Conservation (phyloP, 2,113 vertebrate genomes). For the Accipiter cooperii region DNA sequence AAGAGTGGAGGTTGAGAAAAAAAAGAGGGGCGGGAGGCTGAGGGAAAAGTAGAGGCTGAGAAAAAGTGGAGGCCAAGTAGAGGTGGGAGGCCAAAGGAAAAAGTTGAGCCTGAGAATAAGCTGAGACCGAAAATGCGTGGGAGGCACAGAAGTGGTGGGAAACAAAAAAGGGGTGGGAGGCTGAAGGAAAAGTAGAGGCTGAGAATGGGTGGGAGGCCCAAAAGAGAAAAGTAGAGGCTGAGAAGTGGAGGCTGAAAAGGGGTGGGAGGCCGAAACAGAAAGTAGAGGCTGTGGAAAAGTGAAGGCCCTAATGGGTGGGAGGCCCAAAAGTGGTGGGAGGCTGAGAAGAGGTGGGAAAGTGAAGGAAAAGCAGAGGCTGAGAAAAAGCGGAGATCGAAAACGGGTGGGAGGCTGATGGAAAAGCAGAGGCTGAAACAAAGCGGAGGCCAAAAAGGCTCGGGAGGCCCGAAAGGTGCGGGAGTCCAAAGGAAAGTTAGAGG, state of each 20-base stretch:
- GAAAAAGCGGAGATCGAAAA: background rate
- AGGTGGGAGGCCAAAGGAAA: background rate
- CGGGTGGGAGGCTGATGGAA: background rate
- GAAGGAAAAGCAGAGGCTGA: background rate
- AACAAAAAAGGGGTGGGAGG: background rate
- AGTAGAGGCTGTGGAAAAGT: background rate
- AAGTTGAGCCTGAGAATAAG: background rate
- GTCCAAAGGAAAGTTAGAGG: background rate
- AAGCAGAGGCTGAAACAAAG: too few relatives aligned
- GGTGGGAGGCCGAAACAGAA: background rate
- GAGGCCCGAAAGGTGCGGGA: background rate
- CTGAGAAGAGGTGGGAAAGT: background rate
- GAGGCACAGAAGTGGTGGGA: background rate
- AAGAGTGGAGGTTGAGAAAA: background rate
- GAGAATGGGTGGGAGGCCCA: background rate
- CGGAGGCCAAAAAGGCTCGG: background rate
- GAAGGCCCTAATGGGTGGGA: background rate
- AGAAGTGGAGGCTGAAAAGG: background rate
- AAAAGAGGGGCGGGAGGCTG: background rate
- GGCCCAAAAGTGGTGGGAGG: background rate
- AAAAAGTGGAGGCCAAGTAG: background rate
- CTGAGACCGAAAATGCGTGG: accelerated
- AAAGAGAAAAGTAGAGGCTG: background rate
- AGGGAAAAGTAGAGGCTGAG: background rate
- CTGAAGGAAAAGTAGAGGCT: background rate